Evolutionary conservation across 2,113 vertebrate genomes (phyloP).

Genomic region (Casuarius casuarius): DNA sequence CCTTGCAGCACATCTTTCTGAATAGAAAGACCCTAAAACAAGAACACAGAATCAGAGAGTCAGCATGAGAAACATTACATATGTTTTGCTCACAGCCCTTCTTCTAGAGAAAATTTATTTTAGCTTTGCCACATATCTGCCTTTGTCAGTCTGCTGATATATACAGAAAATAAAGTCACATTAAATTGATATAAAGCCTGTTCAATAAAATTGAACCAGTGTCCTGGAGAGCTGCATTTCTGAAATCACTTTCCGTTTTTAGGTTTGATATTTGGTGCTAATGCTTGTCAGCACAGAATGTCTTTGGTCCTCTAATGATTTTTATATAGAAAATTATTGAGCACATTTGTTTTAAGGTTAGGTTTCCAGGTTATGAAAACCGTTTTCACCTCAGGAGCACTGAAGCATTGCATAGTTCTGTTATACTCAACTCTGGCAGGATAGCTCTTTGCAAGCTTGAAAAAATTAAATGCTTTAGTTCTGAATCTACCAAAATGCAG

Average conservation of each 20-base stretch:
- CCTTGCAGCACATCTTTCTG: neutral
- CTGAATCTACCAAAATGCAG: neutral
- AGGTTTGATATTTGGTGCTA: constrained; percentile 5
- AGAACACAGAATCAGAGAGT: neutral
- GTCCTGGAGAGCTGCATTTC: neutral
- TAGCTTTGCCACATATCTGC: neutral
- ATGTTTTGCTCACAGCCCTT: neutral
- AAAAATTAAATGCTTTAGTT: neutral
- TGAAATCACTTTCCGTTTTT: constrained; percentile 37
- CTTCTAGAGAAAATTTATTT: neutral
- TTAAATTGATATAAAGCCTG: neutral
- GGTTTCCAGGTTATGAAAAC: neutral
- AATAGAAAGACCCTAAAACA: neutral
- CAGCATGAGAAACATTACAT: neutral
- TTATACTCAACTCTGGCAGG: neutral
- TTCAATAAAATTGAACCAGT: constrained; percentile 14
- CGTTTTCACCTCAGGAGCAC: neutral
- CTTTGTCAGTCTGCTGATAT: neutral
- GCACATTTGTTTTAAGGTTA: neutral
- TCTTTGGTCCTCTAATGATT: constrained; percentile 15
- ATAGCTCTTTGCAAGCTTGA: neutral
- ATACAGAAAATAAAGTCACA: neutral
- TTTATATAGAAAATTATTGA: constrained; percentile 47
- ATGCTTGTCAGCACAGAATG: constrained; percentile 30
- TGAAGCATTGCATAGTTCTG: neutral